Evolutionary conservation across 2,797 vertebrate genomes (phyloP), one percentile per base, ranked within the genome.

Genomic region (Mus spretus): DNA sequence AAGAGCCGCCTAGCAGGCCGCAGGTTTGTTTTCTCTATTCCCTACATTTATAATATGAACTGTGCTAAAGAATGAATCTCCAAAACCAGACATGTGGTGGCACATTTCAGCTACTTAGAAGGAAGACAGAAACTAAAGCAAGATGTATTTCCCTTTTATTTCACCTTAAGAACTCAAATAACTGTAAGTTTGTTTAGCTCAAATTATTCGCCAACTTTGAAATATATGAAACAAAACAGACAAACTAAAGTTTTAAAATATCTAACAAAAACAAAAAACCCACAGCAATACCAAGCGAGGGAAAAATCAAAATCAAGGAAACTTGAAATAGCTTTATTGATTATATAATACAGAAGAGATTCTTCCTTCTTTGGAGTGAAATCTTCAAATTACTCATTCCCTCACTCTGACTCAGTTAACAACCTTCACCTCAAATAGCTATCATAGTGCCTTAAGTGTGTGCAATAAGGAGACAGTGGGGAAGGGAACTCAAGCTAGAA

Each of bases 191-290:
- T 6, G 40, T 47, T 92, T 72, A 83, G 80, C 8, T 95, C 67
- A 91, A 95, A 94, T 53, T 90, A 86, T 57, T 85, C 47, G 6
- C n/a, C 55, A 79, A 44, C 4, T 47, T 89, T 63, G 63, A n/a
- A 65, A 89, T 72, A 92, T 83, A 92, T 86, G 81, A 95, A 91
- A 77, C 34, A 72, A 92, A 94, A 93, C n/a, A 86, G 20, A 70
- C 28, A 87, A 96, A 80, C 26, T 87, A 87, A 96, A 95, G 47
- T 92, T 96, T 78, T 50, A 93, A 97, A 93, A 96, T 95, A 89
- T 34, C 24, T 78, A 90, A 90, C 13, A 72, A 34, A 78, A 72
- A 84, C 90, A 22, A 59, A 87, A 13, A 78, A 80, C 93, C 4
- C 89, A 57, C 4, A 87, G 14, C 14, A 87, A 57, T 28, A 93